A percentile compares a stretch with the other conserved stretches of the same genome.
These are phyloP conservation scores for Unio delphinus DNA, from an alignment of 2,888 invertebrate species.

Conservation along the genomic window DNA sequence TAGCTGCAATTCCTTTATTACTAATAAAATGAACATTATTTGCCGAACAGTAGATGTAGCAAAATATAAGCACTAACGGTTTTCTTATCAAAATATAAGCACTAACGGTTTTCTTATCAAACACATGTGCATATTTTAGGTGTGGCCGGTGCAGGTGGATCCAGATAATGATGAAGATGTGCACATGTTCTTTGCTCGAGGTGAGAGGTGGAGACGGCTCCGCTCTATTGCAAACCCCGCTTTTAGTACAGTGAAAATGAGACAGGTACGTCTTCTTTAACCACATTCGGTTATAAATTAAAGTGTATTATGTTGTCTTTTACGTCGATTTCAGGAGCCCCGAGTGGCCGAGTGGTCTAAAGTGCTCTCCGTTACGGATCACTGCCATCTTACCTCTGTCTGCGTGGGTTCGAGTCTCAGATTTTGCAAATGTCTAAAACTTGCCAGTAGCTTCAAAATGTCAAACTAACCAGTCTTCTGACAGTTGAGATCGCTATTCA, in stretches of 20 bases:
- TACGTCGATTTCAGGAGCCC: background rate
- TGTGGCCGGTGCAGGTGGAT: conserved; percentile 67
- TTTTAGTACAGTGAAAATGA: conserved; percentile 73
- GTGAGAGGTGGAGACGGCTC: conserved; percentile 74
- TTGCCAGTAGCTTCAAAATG: no score
- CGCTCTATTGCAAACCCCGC: conserved; percentile 73
- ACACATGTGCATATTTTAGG: conserved; percentile 34
- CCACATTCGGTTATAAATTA: background rate
- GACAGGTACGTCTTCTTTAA: conserved; percentile 59
- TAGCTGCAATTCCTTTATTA: no score
- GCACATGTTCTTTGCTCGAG: conserved; percentile 70
- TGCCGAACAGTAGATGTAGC: background rate
- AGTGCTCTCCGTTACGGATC: no score
- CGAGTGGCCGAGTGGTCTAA: no score
- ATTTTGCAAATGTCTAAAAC: no score
- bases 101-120: background rate
- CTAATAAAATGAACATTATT: no score
- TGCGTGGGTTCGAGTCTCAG: no score
- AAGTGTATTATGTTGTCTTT: no score
- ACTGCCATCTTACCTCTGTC: no score
- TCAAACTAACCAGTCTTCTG: no score
- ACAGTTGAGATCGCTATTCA: no score
- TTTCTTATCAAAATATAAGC: background rate
- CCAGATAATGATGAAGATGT: conserved; percentile 64
- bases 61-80: background rate